phyloP scores from a whole-genome alignment of 2,888 invertebrate genomes.

The Drosophila tripunctata region DNA sequence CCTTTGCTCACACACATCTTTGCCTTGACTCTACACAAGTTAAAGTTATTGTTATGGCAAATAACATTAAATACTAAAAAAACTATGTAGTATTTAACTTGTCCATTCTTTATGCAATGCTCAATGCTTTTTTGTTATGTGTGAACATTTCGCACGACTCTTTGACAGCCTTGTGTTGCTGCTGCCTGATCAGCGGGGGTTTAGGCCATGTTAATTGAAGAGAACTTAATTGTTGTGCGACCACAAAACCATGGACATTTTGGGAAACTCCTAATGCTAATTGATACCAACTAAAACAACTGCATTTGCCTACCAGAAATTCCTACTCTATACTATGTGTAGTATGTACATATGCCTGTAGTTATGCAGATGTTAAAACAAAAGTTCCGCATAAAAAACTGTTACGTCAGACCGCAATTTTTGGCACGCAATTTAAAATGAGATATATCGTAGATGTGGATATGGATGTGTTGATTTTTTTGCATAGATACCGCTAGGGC shows the following conservation, averaged over 20 bases:
- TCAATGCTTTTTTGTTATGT: constrained; percentile 52
- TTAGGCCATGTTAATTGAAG: constrained; percentile 50
- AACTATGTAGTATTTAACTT: neutral
- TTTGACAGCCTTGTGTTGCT: constrained; percentile 53
- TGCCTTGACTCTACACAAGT: neutral
- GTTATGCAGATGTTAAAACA: neutral
- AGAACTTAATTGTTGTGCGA: constrained; percentile 59
- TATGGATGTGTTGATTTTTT: constrained; percentile 35
- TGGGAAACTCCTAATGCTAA: constrained; percentile 29
- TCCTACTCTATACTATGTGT: neutral
- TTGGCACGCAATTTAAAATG: constrained; percentile 62
- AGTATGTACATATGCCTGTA: neutral
- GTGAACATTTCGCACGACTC: constrained; percentile 65
- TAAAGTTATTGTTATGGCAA: neutral
- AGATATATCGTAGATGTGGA: constrained; percentile 24
- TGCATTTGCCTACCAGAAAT: constrained; percentile 2
- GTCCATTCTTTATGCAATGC: constrained; percentile 42
- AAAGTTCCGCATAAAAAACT: constrained; percentile 54
- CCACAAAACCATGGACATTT: constrained; percentile 47
- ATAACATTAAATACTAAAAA: neutral
- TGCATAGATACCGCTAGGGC: constrained; percentile 49
- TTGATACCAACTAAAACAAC: constrained; percentile 19
- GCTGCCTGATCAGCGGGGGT: constrained; percentile 43
- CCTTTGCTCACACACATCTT: constrained; percentile 23
- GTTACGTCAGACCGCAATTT: constrained; percentile 47